Evolutionary conservation across 2,797 vertebrate species (phyloP), one percentile per base, ranked within the genome.

Genomic region (Megalops cyprinoides): DNA sequence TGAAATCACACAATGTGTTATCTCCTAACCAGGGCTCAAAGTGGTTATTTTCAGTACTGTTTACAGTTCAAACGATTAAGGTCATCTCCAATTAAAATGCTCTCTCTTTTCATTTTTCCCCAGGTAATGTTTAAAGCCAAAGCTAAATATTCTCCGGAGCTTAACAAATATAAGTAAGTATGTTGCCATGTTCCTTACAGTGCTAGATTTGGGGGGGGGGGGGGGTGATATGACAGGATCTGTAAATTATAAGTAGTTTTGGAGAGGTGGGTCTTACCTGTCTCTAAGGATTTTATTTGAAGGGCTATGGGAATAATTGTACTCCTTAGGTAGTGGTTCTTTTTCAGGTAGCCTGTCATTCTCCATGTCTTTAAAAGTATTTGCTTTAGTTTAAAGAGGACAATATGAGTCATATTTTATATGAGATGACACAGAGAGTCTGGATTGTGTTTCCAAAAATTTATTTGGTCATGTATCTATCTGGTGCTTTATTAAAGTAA

Each of bases 111-210:
- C 84, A 82, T 86, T 79, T 81, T 83, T 71, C 83, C 84, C 46
- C 86, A 98, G 98, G 96, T 98, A 83, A 96, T 99, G 91, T 97
- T 96, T 92, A 98, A 98, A 95, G 96, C 95, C 49, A 95, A 94
- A 92, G 93, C 97, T 77, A 98, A 97, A 90, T 98, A 97, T 91
- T 97, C 96, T 53, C 96, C 97, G 77, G 98, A 98, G 85, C 96
- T 97, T 93, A 96, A 95, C 92, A 98, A 97, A 92, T 98, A 97
- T 94, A 98, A 96, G 98, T 99, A 94, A 96, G 96, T 95, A 78
- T 14, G 42, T 23, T 1, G 25, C 76, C 23, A 3, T 56, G 51
- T 76, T 76, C 7, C n/a, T 62, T 53, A 0, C 42, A 23, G 23
- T 9, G 53, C 51, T 56, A 42, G 34, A 37, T 34, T 55, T 37